Evolutionary conservation across 2,888 invertebrate genomes (phyloP).

Genomic region (Thymelicus lineola): DNA sequence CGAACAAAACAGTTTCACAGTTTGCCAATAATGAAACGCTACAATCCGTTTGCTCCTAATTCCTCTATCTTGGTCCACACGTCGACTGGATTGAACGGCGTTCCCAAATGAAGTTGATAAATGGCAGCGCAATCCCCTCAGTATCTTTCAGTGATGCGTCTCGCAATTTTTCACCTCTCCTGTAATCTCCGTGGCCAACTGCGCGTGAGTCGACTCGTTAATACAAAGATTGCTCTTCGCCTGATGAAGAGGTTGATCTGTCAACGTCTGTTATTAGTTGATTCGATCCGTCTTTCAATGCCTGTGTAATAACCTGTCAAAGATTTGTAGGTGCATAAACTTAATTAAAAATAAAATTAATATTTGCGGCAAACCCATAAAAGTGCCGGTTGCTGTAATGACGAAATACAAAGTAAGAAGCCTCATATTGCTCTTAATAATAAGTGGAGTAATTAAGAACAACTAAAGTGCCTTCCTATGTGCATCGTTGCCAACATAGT

Average conservation of each 20-base stretch:
- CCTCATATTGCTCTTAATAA: too few species aligned
- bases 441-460: too few species aligned
- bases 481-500: too few species aligned
- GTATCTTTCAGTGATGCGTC: constrained; percentile 63
- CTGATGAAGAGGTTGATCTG: constrained; percentile 1
- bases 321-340: too few species aligned
- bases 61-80: constrained; percentile 11
- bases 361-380: too few species aligned
- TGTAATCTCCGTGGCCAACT: constrained; percentile 35
- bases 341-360: too few species aligned
- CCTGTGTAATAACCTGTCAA: not conserved
- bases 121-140: constrained; percentile 62
- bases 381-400: too few species aligned
- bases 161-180: constrained; percentile 67
- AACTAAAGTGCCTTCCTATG: too few species aligned
- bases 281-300: not conserved
- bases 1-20: too few species aligned
- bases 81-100: constrained; percentile 38
- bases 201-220: constrained; percentile 33
- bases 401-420: too few species aligned
- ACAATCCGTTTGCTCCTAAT: not conserved
- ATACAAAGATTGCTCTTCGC: constrained; percentile 18
- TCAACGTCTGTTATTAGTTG: constrained; percentile 3
- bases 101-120: constrained; percentile 67
- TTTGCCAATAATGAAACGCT: too few species aligned